Percentiles rank a stretch among this genome's conserved stretches.
Conservation (phyloP, 2,888 invertebrate species). For the Iphiclides podalirius region DNA sequence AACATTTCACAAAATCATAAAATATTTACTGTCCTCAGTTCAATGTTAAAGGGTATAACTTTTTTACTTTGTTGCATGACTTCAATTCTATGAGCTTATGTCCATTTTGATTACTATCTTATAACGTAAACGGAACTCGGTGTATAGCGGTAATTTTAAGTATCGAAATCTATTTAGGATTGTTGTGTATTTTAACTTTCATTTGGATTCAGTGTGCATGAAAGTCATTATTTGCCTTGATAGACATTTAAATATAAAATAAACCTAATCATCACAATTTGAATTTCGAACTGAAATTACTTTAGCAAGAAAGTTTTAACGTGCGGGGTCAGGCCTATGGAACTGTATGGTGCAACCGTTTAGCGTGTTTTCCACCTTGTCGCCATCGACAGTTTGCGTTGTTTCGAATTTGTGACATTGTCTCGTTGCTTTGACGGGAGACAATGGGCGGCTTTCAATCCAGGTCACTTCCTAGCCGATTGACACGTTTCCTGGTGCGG, state of each 20-base stretch:
- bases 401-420: constrained; percentile 23
- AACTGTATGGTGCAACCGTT: constrained; percentile 10
- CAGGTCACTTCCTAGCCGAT: constrained; percentile 21
- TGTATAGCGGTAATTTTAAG: too few relatives aligned
- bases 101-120: neutral
- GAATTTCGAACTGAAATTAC: too few relatives aligned
- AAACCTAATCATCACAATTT: too few relatives aligned
- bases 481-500: constrained; percentile 18
- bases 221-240: too few relatives aligned
- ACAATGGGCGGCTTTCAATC: constrained; percentile 19
- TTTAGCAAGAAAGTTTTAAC: neutral
- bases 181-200: too few relatives aligned
- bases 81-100: neutral
- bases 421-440: constrained; percentile 24
- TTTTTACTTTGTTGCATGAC: constrained; percentile 10
- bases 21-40: constrained; percentile 3
- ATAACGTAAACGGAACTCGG: too few relatives aligned
- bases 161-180: too few relatives aligned
- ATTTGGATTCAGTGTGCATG: too few relatives aligned
- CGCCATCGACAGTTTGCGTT: constrained; percentile 12
- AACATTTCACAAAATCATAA: constrained; percentile 14
- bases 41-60: neutral
- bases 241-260: too few relatives aligned
- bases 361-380: constrained; percentile 17
- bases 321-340: constrained; percentile 4